Conservation (phyloP, 2,797 vertebrate genomes). For the Peromyscus melanophrys region DNA sequence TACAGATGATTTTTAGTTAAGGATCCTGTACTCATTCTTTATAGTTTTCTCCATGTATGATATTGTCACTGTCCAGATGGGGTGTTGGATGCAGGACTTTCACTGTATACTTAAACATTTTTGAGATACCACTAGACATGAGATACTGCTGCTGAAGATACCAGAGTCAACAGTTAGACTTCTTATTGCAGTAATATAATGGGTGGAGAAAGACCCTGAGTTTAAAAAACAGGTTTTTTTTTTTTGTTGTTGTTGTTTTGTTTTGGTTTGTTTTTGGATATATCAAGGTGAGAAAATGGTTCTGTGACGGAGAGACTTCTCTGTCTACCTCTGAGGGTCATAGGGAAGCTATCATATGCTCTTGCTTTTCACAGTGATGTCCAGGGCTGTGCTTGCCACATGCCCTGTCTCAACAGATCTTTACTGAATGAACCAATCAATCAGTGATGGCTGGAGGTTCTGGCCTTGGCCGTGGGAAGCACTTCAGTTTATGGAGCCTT, state of each 20-base stretch:
- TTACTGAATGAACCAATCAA: conserved; percentile 67
- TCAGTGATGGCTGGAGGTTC: conserved; percentile 55
- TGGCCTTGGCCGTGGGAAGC: conserved; percentile 72
- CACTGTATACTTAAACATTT: neutral
- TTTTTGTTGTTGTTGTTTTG: neutral
- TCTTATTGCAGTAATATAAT: neutral
- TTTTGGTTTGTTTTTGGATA: neutral
- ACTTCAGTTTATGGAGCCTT: conserved; percentile 67
- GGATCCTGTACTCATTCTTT: neutral
- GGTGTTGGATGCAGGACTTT: neutral
- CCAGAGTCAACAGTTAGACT: neutral
- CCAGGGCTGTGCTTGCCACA: neutral
- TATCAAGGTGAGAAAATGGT: neutral
- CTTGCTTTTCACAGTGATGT: neutral
- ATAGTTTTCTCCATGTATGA: neutral
- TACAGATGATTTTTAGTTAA: neutral
- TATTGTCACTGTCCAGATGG: neutral
- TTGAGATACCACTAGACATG: neutral
- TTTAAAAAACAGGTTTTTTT: neutral
- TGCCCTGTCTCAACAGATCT: conserved; percentile 16
- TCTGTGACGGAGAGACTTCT: neutral
- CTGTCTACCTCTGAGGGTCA: neutral
- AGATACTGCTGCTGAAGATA: neutral
- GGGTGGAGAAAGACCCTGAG: neutral
- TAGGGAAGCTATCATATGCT: neutral